Percentiles rank a stretch among this genome's conserved stretches.
These are phyloP conservation scores for Aplochiton taeniatus DNA, from an alignment of 2,797 vertebrate species.

Conservation along the genomic window DNA sequence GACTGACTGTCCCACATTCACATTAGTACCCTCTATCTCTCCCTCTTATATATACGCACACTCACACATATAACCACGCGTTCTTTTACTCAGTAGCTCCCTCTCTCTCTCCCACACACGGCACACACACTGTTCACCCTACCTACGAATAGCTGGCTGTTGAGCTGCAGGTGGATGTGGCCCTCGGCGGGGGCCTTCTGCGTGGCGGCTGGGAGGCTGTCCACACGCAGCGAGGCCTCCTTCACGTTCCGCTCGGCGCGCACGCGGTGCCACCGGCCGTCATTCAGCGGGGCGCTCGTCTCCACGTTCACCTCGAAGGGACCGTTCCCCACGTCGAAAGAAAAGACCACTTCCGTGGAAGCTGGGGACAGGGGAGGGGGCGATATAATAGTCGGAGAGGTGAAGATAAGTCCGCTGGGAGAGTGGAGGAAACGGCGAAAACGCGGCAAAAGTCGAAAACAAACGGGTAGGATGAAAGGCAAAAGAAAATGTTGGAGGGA, in stretches of 20 bases:
- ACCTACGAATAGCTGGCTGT: constrained; percentile 96
- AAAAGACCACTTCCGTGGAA: constrained; percentile 85
- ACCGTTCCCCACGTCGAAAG: constrained; percentile 94
- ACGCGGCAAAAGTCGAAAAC: no score
- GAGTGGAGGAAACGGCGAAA: no score
- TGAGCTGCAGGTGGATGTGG: constrained; percentile 88
- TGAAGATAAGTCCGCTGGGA: not conserved
- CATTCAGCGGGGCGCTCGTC: constrained; percentile 76
- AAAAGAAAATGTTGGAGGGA: no score
- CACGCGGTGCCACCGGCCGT: constrained; percentile 90
- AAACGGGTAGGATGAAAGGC: not conserved
- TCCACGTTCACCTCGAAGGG: constrained; percentile 80
- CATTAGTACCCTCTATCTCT: not conserved
- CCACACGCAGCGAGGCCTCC: constrained; percentile 86
- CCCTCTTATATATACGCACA: no score
- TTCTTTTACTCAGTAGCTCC: no score
- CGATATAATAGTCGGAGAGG: not conserved
- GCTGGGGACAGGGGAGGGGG: constrained; percentile 68
- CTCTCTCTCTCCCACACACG: no score
- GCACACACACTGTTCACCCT: constrained; percentile 46
- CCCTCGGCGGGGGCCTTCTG: constrained; percentile 83
- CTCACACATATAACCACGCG: no score
- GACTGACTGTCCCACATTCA: not conserved
- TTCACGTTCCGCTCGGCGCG: constrained; percentile 88
- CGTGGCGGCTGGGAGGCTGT: constrained; percentile 75